Evolutionary conservation across 2,888 invertebrate genomes (phyloP).

Genomic region (Heliconius hortense): DNA sequence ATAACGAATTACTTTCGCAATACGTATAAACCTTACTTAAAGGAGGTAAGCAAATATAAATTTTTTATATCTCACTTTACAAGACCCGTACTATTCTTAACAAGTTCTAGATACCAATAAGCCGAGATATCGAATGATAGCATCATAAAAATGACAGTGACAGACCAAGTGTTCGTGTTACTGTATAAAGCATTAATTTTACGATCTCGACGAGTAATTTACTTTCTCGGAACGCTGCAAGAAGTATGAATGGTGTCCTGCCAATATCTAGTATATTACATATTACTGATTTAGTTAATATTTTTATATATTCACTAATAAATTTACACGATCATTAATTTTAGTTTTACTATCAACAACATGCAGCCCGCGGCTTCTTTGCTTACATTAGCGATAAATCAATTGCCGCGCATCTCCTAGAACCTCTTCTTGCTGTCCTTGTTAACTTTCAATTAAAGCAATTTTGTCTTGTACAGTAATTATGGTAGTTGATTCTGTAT

Average conservation of each 20-base stretch:
- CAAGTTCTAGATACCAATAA: slow-evolving; percentile 46
- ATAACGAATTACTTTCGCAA: slow-evolving; percentile 13
- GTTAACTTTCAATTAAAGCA: slow-evolving; percentile 44
- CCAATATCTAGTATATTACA: slow-evolving; percentile 46
- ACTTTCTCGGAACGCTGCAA: slow-evolving; percentile 76
- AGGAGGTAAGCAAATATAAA: slow-evolving; percentile 30
- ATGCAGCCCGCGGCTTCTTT: slow-evolving; percentile 59
- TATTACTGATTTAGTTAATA: slow-evolving; percentile 67
- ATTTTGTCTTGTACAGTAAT: slow-evolving; percentile 41
- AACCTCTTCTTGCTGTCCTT: slow-evolving; percentile 41
- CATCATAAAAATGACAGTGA: slow-evolving; percentile 75
- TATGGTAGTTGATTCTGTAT: slow-evolving; percentile 41
- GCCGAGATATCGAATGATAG: slow-evolving; percentile 64
- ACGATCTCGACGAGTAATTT: slow-evolving; percentile 73
- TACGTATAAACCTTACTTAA: slow-evolving; percentile 29
- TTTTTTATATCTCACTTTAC: slow-evolving; percentile 42
- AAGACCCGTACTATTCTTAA: slow-evolving; percentile 43
- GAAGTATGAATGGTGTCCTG: slow-evolving; percentile 66
- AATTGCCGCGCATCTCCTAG: slow-evolving; percentile 45
- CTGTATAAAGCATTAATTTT: slow-evolving; percentile 75
- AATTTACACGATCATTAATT: slow-evolving; percentile 78
- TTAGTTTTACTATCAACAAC: slow-evolving; percentile 67
- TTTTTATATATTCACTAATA: slow-evolving; percentile 73
- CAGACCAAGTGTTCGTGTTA: slow-evolving; percentile 70
- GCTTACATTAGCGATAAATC: slow-evolving; percentile 63